These are phyloP conservation scores for Lasioglossum villosulum DNA, from an alignment of 2,888 invertebrate species.

Conservation along the genomic window DNA sequence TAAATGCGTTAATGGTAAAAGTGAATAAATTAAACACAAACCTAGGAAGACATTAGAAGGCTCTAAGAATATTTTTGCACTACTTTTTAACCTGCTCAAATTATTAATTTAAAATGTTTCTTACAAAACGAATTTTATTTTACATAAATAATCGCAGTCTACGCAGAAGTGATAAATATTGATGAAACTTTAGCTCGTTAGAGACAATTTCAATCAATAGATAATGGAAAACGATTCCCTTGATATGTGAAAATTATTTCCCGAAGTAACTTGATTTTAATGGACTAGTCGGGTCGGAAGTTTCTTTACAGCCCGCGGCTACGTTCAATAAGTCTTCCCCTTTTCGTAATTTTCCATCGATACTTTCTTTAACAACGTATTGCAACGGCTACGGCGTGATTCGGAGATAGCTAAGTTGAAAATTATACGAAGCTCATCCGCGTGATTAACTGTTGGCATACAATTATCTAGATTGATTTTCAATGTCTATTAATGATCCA, in stretches of 20 bases:
- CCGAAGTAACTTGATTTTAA: conserved; percentile 71
- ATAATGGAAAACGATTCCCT: background rate
- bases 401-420: background rate
- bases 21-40: background rate
- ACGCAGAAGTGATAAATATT: conserved; percentile 1
- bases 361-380: conserved; percentile 32
- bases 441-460: background rate
- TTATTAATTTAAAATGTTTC: background rate
- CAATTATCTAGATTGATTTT: background rate
- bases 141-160: background rate
- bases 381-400: background rate
- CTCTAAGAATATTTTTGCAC: background rate
- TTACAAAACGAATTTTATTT: background rate
- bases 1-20: background rate
- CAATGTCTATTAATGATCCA: background rate
- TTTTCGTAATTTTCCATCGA: conserved; percentile 66
- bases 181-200: background rate
- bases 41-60: background rate
- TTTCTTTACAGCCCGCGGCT: conserved; percentile 68
- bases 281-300: conserved; percentile 65
- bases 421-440: background rate
- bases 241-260: conserved; percentile 71
- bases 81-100: background rate
- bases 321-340: conserved; percentile 69
- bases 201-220: background rate